A percentile compares a stretch with the other conserved stretches of the same genome.
Evolutionary conservation across 2,113 vertebrate species (phyloP).

Genomic region (Heptranchias perlo): DNA sequence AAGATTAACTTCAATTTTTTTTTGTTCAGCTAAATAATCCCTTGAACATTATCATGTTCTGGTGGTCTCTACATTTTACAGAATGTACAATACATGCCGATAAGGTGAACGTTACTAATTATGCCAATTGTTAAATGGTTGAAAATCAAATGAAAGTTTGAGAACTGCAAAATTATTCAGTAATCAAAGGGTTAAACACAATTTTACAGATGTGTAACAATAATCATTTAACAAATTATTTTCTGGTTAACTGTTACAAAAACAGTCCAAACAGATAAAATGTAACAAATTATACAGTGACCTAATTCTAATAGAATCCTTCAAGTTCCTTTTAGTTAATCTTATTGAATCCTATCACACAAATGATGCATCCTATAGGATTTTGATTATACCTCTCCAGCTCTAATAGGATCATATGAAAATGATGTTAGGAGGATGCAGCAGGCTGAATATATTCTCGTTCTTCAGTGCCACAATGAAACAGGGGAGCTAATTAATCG

Average conservation of each 20-base stretch:
- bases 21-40: neutral
- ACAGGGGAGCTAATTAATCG: neutral
- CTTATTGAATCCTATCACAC: neutral
- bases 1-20: neutral
- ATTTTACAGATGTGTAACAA: neutral
- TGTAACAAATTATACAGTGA: neutral
- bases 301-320: neutral
- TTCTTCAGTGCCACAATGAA: neutral
- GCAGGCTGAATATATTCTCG: neutral
- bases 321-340: slow-evolving; percentile 9
- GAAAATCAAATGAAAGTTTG: neutral
- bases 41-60: neutral
- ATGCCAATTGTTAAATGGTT: neutral
- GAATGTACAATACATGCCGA: neutral
- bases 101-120: neutral
- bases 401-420: slow-evolving; percentile 12
- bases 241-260: neutral
- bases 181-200: neutral
- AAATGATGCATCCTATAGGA: neutral
- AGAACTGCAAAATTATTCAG: neutral
- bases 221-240: neutral
- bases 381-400: neutral
- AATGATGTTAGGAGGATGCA: neutral
- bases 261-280: neutral
- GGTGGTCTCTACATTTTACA: neutral